Evolutionary conservation across 2,888 invertebrate genomes (phyloP).

Genomic region (Mechanitis messenoides): DNA sequence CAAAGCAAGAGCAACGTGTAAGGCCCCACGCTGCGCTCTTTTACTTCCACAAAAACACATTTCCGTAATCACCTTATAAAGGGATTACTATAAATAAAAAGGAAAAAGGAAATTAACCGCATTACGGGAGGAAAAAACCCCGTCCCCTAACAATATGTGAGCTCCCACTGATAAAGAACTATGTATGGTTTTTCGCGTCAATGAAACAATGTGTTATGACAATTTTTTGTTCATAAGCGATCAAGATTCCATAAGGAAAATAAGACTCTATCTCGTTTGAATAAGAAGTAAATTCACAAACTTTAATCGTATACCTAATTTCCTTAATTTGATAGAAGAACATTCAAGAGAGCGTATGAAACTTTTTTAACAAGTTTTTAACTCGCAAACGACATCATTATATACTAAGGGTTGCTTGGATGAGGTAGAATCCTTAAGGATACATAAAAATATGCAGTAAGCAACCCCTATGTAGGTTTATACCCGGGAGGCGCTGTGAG

Average conservation of each 20-base stretch:
- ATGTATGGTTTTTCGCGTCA: constrained; percentile 64
- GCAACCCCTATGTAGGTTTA: constrained; percentile 60
- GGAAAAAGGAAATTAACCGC: constrained; percentile 77
- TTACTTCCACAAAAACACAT: constrained; percentile 76
- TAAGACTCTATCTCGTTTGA: constrained; percentile 27
- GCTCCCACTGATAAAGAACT: constrained; percentile 74
- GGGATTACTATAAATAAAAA: constrained; percentile 77
- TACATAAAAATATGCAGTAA: constrained; percentile 68
- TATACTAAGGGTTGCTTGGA: constrained; percentile 45
- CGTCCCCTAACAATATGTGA: constrained; percentile 73
- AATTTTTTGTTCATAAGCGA: constrained; percentile 36
- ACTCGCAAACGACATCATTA: constrained; percentile 33
- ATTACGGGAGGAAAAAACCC: constrained; percentile 71
- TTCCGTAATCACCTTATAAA: constrained; percentile 77
- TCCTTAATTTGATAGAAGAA: constrained; percentile 4
- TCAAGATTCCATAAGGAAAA: constrained; percentile 21
- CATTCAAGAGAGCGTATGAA: constrained; percentile 18
- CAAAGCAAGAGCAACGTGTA: constrained; percentile 46
- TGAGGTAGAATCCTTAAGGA: constrained; percentile 51
- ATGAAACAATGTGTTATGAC: constrained; percentile 69
- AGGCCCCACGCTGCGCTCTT: constrained; percentile 71
- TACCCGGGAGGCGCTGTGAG: constrained; percentile 59
- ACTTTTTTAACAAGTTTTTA: constrained; percentile 25
- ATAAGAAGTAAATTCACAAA: neutral
- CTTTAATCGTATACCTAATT: neutral